These are phyloP conservation scores for Rallus limicola DNA, from an alignment of 2,113 vertebrate genomes.

Conservation along the genomic window DNA sequence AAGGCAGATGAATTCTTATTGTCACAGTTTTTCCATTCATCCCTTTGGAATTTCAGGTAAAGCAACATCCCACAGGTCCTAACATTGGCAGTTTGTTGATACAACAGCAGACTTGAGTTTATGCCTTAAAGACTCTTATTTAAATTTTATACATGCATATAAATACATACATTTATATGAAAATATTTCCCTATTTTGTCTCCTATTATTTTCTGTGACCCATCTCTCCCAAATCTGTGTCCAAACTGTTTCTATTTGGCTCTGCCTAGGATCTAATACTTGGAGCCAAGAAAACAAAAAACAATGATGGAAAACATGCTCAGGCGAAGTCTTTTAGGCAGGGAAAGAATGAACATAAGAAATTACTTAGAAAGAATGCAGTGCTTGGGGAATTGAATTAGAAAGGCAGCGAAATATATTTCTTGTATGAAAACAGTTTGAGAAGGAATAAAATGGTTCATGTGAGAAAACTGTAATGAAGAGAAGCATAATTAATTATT, in stretches of 20 bases:
- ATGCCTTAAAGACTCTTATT: background rate
- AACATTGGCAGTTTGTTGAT: background rate
- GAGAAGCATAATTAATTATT: slow-evolving; percentile 40
- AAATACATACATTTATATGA: background rate
- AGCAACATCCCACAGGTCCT: background rate
- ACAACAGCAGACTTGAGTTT: background rate
- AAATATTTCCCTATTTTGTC: slow-evolving; percentile 41
- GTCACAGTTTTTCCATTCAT: background rate
- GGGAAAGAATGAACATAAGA: slow-evolving; percentile 29
- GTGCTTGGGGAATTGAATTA: slow-evolving; percentile 39
- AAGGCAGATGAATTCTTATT: background rate
- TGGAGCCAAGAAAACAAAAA: slow-evolving; percentile 52
- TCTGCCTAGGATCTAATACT: background rate
- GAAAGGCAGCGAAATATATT: slow-evolving; percentile 20
- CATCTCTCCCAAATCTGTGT: background rate
- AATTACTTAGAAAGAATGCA: slow-evolving; percentile 9
- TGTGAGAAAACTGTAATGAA: background rate
- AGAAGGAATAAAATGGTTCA: slow-evolving; percentile 34
- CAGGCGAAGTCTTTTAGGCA: slow-evolving; percentile 38
- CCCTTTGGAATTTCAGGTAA: background rate
- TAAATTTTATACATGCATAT: background rate
- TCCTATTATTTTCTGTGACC: slow-evolving; percentile 3
- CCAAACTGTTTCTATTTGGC: slow-evolving; percentile 22
- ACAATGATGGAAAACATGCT: slow-evolving; percentile 41
- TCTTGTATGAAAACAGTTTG: slow-evolving; percentile 17